These are phyloP conservation scores for Meandrina meandrites DNA, from an alignment of 92 coral and sea anemone species.

Conservation along the genomic window DNA sequence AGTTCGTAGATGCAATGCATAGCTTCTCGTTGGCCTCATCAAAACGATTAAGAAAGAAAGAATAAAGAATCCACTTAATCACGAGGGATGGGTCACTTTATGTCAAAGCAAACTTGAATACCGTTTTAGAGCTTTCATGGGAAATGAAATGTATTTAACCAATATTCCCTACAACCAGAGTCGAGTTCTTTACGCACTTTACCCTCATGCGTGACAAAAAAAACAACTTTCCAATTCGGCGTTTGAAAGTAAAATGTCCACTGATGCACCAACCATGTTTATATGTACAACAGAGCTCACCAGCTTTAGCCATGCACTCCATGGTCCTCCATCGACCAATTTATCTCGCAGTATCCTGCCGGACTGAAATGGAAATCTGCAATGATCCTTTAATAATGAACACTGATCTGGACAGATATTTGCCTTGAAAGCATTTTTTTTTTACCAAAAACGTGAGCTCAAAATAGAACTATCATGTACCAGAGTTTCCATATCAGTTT, in stretches of 20 bases:
- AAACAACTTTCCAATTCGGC: no score
- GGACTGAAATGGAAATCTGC: neutral
- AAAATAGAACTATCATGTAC: neutral
- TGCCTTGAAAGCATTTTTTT: no score
- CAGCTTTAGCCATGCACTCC: no score
- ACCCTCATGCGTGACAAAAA: no score
- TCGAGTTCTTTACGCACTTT: neutral
- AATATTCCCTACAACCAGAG: neutral
- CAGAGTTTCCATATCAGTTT: neutral
- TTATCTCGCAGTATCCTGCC: neutral
- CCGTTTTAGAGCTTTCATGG: neutral
- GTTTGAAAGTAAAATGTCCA: no score
- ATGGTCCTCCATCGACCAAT: no score
- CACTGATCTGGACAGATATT: neutral
- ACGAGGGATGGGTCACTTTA: neutral
- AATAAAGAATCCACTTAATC: neutral
- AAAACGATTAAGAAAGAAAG: neutral
- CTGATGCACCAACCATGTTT: no score
- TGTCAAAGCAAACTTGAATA: neutral
- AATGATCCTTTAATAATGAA: neutral
- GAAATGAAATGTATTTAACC: neutral
- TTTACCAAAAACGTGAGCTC: neutral
- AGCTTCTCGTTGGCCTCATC: constrained; percentile 1
- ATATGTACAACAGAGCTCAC: no score
- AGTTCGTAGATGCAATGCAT: neutral